Base-by-base conservation (phyloP, 2,113 vertebrate species). In the Ameiurus melas region DNA sequence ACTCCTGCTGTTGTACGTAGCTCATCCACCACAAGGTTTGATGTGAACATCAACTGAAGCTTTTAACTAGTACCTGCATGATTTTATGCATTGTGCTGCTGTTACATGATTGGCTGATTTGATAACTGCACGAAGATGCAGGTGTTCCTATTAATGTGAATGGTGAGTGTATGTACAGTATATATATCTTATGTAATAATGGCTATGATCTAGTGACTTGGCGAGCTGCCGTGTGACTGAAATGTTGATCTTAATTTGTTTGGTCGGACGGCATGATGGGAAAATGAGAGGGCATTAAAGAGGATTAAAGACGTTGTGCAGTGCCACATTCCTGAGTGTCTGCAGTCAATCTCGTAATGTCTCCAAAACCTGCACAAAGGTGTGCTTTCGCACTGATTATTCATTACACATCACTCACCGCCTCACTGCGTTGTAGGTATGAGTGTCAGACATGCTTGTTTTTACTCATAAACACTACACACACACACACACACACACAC, bases 351-450 rank as follows among this genome's bases (percentile, higher is more conserved):
- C 43, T 25, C 58, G 14, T 25, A 7, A 36, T 75, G 75, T 10
- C n/a, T 17, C 55, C 25, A 9, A 81, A 82, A 39, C n/a, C n/a
- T 36, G 33, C 66, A 30, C 47, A 30, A 14, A 60, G 51, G 64
- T 82, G 36, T 57, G 66, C 14, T 73, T 85, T 77, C 16, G 12
- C 43, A 4, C 20, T 10, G 53, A 68, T 43, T 43, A 82, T 68
- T 86, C 64, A 47, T 71, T 68, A 78, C 64, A 39, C 78, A 75
- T 78, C 22, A 53, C 87, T 84, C 93, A 87, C 91, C 58, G 88
- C 89, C 78, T 80, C 83, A 90, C 57, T 84, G 75, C 75, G 53
- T 90, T 78, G 53, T 85, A 89, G 87, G 82, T n/a, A 90, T 78
- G 47, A 51, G 47, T 78, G 22, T 78, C 58, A 30, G 16, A 84